A percentile compares a stretch with the other conserved stretches of the same genome.
These are phyloP conservation scores for Irena cyanogastra DNA, from an alignment of 2,113 vertebrate genomes.

Conservation along the genomic window DNA sequence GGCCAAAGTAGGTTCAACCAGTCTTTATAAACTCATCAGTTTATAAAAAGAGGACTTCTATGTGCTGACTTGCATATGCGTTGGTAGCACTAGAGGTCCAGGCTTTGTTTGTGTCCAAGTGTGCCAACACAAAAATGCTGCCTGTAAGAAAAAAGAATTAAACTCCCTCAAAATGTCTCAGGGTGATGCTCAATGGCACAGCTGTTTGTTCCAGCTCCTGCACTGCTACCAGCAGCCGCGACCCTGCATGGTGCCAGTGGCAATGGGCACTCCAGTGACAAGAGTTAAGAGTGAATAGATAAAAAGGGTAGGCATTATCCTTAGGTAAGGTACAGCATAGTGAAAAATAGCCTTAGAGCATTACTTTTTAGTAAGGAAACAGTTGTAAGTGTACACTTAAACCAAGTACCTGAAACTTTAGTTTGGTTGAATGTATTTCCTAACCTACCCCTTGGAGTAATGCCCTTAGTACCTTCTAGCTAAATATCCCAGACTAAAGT, in stretches of 20 bases:
- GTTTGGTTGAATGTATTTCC: background rate
- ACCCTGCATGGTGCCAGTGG: background rate
- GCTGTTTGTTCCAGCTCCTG: background rate
- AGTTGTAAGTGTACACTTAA: background rate
- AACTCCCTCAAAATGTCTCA: background rate
- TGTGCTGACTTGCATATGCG: too few species aligned
- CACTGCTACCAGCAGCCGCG: background rate
- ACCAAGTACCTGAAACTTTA: background rate
- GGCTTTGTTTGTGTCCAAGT: background rate
- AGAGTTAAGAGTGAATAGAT: background rate
- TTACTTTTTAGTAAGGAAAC: background rate
- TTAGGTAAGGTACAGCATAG: background rate
- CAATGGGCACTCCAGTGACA: background rate
- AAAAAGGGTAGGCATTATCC: background rate
- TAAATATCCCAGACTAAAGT: background rate
- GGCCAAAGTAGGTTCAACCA: background rate
- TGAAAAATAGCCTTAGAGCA: background rate
- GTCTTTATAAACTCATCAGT: background rate
- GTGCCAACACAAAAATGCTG: background rate
- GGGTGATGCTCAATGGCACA: background rate
- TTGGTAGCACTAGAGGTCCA: background rate
- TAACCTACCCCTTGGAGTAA: background rate
- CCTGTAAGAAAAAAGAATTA: background rate
- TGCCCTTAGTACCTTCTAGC: background rate
- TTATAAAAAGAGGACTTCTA: background rate